These are phyloP conservation scores for Apantesis nais DNA, from an alignment of 2,888 invertebrate genomes.

Conservation along the genomic window DNA sequence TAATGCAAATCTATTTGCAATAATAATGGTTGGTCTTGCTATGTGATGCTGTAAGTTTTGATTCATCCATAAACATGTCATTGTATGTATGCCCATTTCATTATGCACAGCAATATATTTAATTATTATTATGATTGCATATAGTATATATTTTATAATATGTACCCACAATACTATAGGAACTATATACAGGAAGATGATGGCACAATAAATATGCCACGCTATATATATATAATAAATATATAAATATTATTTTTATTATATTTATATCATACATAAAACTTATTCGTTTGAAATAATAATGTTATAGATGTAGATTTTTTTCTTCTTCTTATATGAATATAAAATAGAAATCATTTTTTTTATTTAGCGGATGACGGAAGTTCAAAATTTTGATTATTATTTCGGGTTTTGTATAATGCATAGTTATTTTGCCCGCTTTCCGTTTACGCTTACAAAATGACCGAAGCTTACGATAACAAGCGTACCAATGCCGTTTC, in stretches of 20 bases:
- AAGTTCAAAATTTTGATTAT: not conserved
- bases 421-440: slow-evolving; percentile 7
- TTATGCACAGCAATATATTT: slow-evolving; percentile 20
- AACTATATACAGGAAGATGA: not conserved
- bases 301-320: too few relatives aligned
- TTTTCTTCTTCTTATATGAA: too few relatives aligned
- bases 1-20: not conserved
- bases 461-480: slow-evolving; percentile 38
- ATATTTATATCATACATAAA: too few relatives aligned
- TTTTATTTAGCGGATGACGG: not conserved
- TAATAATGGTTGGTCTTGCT: slow-evolving; percentile 24
- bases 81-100: slow-evolving; percentile 26
- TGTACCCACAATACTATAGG: not conserved
- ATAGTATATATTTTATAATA: not conserved
- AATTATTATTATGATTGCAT: slow-evolving; percentile 39
- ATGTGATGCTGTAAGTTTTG: slow-evolving; percentile 25
- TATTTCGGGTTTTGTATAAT: not conserved
- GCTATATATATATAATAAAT: too few relatives aligned
- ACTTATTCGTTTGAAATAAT: too few relatives aligned
- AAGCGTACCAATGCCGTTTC: slow-evolving; percentile 40
- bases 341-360: too few relatives aligned
- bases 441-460: slow-evolving; percentile 27
- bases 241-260: too few relatives aligned
- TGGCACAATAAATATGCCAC: not conserved
- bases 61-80: slow-evolving; percentile 30